Evolutionary conservation across 1,140 invertebrate genomes (phyloP).

Genomic region (Rhopalosiphum maidis): DNA sequence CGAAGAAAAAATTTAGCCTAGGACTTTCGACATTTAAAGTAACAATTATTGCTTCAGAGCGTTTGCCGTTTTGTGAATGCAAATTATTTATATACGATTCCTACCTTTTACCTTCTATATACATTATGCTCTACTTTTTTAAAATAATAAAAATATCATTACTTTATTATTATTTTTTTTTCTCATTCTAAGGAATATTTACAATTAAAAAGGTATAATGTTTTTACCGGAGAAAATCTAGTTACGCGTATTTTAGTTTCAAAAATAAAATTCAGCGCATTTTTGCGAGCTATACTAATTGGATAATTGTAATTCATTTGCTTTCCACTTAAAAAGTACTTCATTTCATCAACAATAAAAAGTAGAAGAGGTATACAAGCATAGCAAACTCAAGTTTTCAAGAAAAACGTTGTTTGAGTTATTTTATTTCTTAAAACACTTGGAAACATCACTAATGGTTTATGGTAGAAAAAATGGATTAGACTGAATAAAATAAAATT

Average conservation of each 20-base stretch:
- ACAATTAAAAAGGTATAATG: constrained; percentile 36
- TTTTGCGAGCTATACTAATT: constrained; percentile 28
- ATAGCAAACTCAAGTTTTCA: background rate
- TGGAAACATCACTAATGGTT: background rate
- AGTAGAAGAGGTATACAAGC: background rate
- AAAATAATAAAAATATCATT: constrained; percentile 1
- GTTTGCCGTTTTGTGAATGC: background rate
- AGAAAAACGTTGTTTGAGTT: background rate
- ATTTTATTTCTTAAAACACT: background rate
- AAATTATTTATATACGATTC: background rate
- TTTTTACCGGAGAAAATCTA: constrained; percentile 30
- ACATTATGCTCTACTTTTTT: background rate
- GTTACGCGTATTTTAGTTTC: constrained; percentile 46
- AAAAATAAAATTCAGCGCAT: constrained; percentile 44
- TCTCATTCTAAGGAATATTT: background rate
- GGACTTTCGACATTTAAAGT: background rate
- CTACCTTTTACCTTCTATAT: background rate
- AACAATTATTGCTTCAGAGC: constrained; percentile 5
- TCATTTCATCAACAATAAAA: constrained; percentile 29
- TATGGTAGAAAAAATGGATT: background rate
- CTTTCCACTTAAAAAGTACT: constrained; percentile 26
- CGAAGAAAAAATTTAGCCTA: background rate
- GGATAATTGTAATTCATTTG: constrained; percentile 41
- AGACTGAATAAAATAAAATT: background rate
- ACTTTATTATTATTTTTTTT: constrained; percentile 1